Base-by-base conservation (phyloP, 2,888 invertebrate genomes). In the Capitulum mitella region DNA sequence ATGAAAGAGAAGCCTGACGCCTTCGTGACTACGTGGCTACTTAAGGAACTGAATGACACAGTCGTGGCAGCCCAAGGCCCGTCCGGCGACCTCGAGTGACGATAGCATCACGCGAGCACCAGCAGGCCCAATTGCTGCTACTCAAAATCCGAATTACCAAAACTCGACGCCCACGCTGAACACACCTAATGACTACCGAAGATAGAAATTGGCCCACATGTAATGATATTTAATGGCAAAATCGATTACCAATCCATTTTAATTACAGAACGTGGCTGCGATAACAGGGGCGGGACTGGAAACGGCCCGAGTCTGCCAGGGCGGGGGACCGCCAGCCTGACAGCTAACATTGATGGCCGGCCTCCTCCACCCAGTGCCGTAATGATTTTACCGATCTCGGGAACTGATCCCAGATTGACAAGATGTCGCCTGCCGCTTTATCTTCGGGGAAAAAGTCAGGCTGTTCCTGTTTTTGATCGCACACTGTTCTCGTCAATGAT, bases 361-460 rank as follows among this genome's bases (percentile, higher is more conserved):
- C 64, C 64, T 19, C 34, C 64, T 29, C 64, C 34, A 34, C 64
- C 34, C 64, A 34, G 58, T 29, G 58, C 58, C n/a, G 64, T 64
- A 64, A 64, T 64, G 64, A 64, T 34, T 64, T 64, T 34, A 64
- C 64, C 34, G 64, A 32, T 32, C 64, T 64, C 64, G 34, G 64
- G 1, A 16, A 16, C 19, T 16, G 34, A 16, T 19, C 16, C 32
- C 19, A 3, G 58, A 16, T 19, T 29, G 64, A 34, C 16, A 16
- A 12, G 34, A 34, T 34, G 64, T 64, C 64, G 32, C 34, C 16
- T 5, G 64, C 16, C 19, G 64, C 34, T 22, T 34, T 34, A 34
- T 34, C 34, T 16, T 5, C 64, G 29, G 32, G 34, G 5, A 34
- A 34, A 3, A 32, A 34, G 34, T 34, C 64, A 6, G 3, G 10